Evolutionary conservation across 2,797 vertebrate species (phyloP), one percentile per base, ranked within the genome.

Genomic region (Pangasius larnaudii): DNA sequence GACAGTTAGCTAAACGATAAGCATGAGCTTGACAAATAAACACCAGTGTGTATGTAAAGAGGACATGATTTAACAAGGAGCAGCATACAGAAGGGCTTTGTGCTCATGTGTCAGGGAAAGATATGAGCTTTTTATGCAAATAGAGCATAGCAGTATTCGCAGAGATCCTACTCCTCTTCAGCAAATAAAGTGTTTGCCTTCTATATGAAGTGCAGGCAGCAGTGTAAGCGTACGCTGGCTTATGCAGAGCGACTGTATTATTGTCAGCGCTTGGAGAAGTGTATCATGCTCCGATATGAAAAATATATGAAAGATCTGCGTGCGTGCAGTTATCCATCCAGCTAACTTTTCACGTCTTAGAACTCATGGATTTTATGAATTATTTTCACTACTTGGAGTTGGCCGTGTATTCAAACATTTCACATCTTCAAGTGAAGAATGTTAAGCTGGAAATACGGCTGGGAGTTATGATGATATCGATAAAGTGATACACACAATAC

Each of bases 1-100:
- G 65, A 71, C 80, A 86, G 83, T 88, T 85, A 88, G 83, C 16
- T 13, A 74, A 36, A 61, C 27, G n/a, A 86, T 86, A 85, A 83
- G 79, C 42, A 59, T 10, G 22, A 27, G 51, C 22, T 49, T 49
- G 33, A 69, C 27, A 77, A 85, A 61, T 74, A 82, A 83, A 87
- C 59, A 63, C 24, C 22, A 19, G 19, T 3, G n/a, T 9, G 19
- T 63, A 59, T 10, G 59, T 33, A 4, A 63, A 58, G 42, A 61
- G 42, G 86, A 87, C 65, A 58, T 16, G 86, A 87, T 81, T 82
- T 59, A 82, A 72, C 51, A 59, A 74, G 65, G 67, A 36, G 72
- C 86, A 36, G 67, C 36, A 61, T 75, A 74, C 69, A 61, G 79
- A 61, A 49, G 42, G 69, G 67, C 69, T 72, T 33, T 83, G 80